phyloP scores from a whole-genome alignment of 37 sponge, comb jelly and placozoan genomes.

The Chondrosia reniformis region DNA sequence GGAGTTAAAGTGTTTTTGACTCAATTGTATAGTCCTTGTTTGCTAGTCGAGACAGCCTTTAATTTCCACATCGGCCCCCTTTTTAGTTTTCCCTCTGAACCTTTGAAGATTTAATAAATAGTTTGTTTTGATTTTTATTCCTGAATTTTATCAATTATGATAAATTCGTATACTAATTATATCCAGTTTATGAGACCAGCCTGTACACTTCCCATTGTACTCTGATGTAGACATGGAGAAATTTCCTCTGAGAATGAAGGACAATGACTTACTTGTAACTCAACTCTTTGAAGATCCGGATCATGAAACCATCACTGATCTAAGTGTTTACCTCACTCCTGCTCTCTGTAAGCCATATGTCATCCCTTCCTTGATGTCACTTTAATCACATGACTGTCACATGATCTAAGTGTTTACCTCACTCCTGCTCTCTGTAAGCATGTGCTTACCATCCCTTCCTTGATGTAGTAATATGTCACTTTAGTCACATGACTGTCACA shows the following conservation, averaged over 20 bases:
- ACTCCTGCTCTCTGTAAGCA: slow-evolving; percentile 81
- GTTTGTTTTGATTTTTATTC: too few species aligned
- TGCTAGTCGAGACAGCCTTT: too few species aligned
- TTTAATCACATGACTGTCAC: too few species aligned
- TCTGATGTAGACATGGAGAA: slow-evolving; percentile 89
- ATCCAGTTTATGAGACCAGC: too few species aligned
- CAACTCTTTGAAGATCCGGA: slow-evolving; percentile 91
- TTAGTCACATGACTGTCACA: too few species aligned
- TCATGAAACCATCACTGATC: slow-evolving; percentile 79
- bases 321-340: slow-evolving; percentile 89
- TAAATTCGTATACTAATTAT: too few species aligned
- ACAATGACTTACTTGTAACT: slow-evolving; percentile 94
- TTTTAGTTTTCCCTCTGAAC: too few species aligned
- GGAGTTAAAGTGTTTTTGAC: too few species aligned
- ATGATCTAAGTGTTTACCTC: slow-evolving; percentile 83
- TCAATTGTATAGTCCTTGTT: too few species aligned
- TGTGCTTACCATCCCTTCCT: neutral
- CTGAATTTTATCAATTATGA: too few species aligned
- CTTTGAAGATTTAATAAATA: too few species aligned
- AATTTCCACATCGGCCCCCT: too few species aligned
- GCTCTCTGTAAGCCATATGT: slow-evolving; percentile 60
- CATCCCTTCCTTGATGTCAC: neutral
- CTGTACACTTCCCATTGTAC: neutral
- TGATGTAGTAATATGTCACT: neutral
- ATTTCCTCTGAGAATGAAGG: slow-evolving; percentile 98